Evolutionary conservation across 2,888 invertebrate genomes (phyloP).

Genomic region (Sisyra terminalis): DNA sequence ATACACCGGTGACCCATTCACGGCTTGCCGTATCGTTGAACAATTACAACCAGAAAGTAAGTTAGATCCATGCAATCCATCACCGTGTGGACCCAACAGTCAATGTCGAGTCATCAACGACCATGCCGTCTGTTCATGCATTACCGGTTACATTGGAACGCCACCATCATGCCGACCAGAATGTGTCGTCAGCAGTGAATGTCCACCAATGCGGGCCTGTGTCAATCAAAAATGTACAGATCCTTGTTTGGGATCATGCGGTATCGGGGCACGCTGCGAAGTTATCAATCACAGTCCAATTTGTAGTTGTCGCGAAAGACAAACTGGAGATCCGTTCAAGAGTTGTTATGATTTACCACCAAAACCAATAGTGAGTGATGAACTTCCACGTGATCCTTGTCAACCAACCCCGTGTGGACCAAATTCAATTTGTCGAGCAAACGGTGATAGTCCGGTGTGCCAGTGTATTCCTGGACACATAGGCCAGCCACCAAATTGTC

Average conservation of each 20-base stretch:
- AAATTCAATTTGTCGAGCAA: conserved; percentile 52
- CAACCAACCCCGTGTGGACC: conserved; percentile 69
- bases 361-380: conserved; percentile 22
- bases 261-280: conserved; percentile 32
- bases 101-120: conserved; percentile 33
- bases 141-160: conserved; percentile 31
- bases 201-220: conserved; percentile 31
- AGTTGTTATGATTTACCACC: conserved; percentile 44
- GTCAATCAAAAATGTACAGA: conserved; percentile 36
- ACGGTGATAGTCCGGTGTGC: conserved; percentile 52
- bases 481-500: conserved; percentile 65
- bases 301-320: conserved; percentile 36
- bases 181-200: conserved; percentile 33
- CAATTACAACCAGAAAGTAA: conserved; percentile 16
- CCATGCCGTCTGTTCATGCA: conserved; percentile 33
- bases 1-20: conserved; percentile 50
- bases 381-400: conserved; percentile 40
- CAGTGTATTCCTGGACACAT: conserved; percentile 60
- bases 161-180: conserved; percentile 38
- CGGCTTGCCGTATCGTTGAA: conserved; percentile 21
- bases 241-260: conserved; percentile 38
- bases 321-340: conserved; percentile 63
- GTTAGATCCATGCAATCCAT: conserved; percentile 28
- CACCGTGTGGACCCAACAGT: conserved; percentile 36
- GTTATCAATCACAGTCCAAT: conserved; percentile 35